phyloP scores from a whole-genome alignment of 2,113 vertebrate species.

The Anhinga rufa region DNA sequence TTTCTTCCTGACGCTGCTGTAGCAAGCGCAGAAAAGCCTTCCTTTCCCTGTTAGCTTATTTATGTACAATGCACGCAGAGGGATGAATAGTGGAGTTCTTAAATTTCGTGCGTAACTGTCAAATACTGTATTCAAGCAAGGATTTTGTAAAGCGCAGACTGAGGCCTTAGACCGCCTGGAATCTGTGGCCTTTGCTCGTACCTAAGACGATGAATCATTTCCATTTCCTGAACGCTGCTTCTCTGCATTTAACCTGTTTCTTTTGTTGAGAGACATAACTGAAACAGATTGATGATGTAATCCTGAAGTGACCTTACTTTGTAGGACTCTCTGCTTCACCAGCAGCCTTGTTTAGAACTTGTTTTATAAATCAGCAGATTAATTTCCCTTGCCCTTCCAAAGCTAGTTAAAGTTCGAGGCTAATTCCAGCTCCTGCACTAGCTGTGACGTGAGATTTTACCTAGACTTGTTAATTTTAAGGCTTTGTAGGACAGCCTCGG shows the following conservation, averaged over 20 bases:
- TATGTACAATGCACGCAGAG: neutral
- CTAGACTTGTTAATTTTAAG: neutral
- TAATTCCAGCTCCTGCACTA: neutral
- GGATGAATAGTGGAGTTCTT: neutral
- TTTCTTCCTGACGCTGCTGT: neutral
- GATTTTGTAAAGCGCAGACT: neutral
- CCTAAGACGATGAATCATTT: neutral
- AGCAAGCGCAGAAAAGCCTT: neutral
- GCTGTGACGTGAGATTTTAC: neutral
- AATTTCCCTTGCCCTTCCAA: neutral
- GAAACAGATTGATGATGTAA: neutral
- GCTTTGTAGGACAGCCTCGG: neutral
- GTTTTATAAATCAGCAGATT: neutral
- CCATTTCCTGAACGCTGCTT: neutral
- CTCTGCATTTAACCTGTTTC: neutral
- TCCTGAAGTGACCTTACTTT: neutral
- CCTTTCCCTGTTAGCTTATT: neutral
- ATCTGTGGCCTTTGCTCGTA: neutral
- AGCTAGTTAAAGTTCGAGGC: neutral
- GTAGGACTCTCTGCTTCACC: neutral
- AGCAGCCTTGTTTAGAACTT: neutral
- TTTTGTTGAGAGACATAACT: conserved; percentile 14
- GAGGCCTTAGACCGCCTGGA: neutral
- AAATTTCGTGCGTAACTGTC: neutral
- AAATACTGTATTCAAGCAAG: neutral